Conservation (phyloP, 2,888 invertebrate genomes). For the Labia minor region DNA sequence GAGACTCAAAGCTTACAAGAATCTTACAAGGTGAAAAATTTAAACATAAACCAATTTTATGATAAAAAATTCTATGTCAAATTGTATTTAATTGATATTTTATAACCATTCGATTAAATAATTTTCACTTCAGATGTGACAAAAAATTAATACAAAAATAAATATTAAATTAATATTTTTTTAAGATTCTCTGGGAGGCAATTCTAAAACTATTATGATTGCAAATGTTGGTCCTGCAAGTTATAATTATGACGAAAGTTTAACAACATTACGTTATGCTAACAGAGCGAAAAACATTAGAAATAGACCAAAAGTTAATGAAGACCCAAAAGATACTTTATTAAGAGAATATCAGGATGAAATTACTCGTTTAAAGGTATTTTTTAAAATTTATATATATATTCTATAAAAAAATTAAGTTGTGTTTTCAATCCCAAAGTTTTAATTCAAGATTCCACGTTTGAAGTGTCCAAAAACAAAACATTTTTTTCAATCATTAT, state of each 20-base stretch:
- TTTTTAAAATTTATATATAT: not conserved
- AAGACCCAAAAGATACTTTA: constrained; percentile 97
- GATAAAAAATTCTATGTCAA: too few species aligned
- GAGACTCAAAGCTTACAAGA: constrained; percentile 93
- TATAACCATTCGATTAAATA: not conserved
- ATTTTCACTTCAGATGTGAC: too few species aligned
- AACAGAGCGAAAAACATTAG: constrained; percentile 97
- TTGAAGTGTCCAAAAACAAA: not conserved
- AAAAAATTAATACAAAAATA: too few species aligned
- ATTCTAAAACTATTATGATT: constrained; percentile 98
- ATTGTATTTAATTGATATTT: constrained; percentile 13
- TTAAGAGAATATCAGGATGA: constrained; percentile 91
- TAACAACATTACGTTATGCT: constrained; percentile 92
- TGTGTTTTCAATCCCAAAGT: not conserved
- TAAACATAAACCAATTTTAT: too few species aligned
- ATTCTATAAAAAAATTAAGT: not conserved
- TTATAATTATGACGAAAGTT: constrained; percentile 95
- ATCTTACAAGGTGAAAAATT: constrained; percentile 60
- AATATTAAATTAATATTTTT: too few species aligned
- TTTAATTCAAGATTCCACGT: not conserved
- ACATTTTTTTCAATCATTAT: not conserved
- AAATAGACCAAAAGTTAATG: constrained; percentile 96
- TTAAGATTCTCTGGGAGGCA: constrained; percentile 94
- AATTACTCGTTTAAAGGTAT: constrained; percentile 59
- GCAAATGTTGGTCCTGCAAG: constrained; percentile 97